Evolutionary conservation across 2,113 vertebrate species (phyloP).

Genomic region (Indri indri): DNA sequence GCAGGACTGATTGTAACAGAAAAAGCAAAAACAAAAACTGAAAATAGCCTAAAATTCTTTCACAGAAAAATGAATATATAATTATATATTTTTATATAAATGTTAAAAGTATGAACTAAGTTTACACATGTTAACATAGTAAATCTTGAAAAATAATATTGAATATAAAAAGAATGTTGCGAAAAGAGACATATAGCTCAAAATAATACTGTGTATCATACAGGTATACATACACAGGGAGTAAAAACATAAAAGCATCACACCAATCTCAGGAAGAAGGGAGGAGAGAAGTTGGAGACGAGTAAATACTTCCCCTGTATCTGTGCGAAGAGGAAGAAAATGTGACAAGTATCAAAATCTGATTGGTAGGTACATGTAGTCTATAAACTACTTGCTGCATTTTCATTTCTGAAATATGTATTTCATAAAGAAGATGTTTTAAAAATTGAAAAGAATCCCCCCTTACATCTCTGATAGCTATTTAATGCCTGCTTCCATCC

Average conservation of each 20-base stretch:
- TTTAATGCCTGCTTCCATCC: not conserved
- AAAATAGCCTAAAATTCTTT: slow-evolving; percentile 22
- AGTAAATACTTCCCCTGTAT: not conserved
- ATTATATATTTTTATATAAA: not conserved
- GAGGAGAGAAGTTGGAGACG: not conserved
- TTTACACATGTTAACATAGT: not conserved
- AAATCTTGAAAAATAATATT: not conserved
- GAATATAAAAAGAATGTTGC: not conserved
- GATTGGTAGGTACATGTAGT: not conserved
- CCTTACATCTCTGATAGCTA: not conserved
- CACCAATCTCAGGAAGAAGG: not conserved
- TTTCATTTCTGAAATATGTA: not conserved
- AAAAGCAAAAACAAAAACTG: not conserved
- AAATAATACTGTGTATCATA: not conserved
- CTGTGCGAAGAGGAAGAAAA: not conserved
- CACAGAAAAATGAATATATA: not conserved
- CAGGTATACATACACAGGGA: not conserved
- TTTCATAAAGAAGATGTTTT: not conserved
- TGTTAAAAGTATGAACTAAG: slow-evolving; percentile 5
- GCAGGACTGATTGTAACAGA: not conserved
- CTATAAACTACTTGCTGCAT: not conserved
- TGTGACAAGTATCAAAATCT: not conserved
- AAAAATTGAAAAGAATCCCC: not conserved
- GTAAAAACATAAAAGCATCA: not conserved
- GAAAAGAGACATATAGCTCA: not conserved